Evolutionary conservation across 2,797 vertebrate genomes (phyloP).

Genomic region (Ctenosaura bakeri): DNA sequence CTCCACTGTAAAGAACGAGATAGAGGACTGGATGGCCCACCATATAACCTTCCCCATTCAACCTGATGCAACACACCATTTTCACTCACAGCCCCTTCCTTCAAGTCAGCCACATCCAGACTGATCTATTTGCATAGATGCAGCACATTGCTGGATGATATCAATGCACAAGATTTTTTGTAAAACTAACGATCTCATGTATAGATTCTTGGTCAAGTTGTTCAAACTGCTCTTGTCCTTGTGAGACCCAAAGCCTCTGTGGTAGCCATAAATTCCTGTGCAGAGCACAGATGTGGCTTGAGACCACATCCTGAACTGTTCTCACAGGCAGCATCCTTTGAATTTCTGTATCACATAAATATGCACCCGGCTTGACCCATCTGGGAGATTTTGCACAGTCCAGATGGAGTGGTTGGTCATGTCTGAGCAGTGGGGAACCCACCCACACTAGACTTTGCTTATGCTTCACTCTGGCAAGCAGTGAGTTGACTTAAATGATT

Average conservation of each 20-base stretch:
- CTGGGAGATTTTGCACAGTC: background rate
- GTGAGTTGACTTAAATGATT: background rate
- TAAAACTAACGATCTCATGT: background rate
- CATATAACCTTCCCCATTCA: background rate
- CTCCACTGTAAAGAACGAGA: background rate
- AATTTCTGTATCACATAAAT: fast-evolving
- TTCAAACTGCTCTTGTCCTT: background rate
- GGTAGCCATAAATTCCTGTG: background rate
- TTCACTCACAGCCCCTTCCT: background rate
- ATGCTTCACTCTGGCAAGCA: fast-evolving
- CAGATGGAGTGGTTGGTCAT: background rate
- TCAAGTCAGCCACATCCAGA: background rate
- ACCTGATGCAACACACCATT: background rate
- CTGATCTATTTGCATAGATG: background rate
- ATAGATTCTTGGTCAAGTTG: background rate
- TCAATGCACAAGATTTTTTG: constrained; percentile 12
- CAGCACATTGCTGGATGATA: background rate
- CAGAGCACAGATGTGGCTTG: constrained; percentile 8
- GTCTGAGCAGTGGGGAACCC: background rate
- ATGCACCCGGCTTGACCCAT: background rate
- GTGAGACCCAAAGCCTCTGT: background rate
- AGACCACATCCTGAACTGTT: background rate
- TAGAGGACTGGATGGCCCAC: background rate
- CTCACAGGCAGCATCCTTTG: background rate
- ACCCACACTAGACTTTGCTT: background rate